Base-by-base conservation (phyloP, 2,797 vertebrate genomes). In the Cynopterus sphinx region DNA sequence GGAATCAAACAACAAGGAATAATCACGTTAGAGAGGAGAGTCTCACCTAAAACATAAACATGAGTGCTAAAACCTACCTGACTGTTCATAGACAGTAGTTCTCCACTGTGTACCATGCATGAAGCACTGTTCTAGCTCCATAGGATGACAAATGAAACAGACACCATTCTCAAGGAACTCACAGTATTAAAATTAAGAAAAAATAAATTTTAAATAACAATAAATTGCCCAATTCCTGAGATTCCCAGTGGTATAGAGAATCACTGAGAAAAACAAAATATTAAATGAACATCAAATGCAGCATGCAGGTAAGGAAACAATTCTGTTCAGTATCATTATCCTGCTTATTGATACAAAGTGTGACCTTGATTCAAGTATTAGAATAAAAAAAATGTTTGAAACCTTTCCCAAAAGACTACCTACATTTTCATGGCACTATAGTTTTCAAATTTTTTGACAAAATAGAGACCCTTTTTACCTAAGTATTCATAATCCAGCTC, bases 331-430 rank as follows among this genome's bases (percentile, higher is more conserved):
- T 17, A 8, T 46, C 59, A 61, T 9, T 51, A 91, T 36, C 16
- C 33, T 68, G 31, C 28, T 84, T 87, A 59, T 43, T 79, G 53
- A 77, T 9, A 53, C 5, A 55, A 84, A 39, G 22, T 43, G 67
- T 68, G 85, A 81, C 63, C 65, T 79, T 83, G 43, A 93, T 55
- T 83, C 43, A 95, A 88, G 26, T 87, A 65, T 53, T 73, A 82
- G 63, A 12, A 73, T 73, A 86, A 75, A 94, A 75, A 94, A 73
- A 82, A 19, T 3, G 46, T 49, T 43, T 55, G 33, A 78, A 90
- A 49, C 1, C 41, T 41, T 89, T 79, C 59, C 31, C 33, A 26
- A 78, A 91, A 16, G 55, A 85, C 53, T 70, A 39, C 12, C 22
- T 33, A 70, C 31, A 75, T 77, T 88, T 87, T 68, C 68, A 87